Conservation (phyloP, 2,888 invertebrate species). For the Agriopis leucophaearia region DNA sequence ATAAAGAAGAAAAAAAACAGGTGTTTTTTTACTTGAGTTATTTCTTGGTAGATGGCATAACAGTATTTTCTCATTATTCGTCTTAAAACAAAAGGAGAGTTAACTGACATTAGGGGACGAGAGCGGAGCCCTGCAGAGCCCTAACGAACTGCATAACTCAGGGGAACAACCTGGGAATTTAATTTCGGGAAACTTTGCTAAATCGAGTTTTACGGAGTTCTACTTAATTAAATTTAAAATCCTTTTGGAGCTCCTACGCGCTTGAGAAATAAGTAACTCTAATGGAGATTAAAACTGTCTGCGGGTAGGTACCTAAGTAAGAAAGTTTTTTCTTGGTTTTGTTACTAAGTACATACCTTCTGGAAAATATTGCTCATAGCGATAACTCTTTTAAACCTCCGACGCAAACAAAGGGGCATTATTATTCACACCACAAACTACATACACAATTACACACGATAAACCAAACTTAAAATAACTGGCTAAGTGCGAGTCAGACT, state of each 20-base stretch:
- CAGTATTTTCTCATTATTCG: not conserved
- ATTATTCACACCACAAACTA: no score
- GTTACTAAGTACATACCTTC: no score
- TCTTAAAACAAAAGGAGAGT: slow-evolving; percentile 1
- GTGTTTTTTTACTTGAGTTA: no score
- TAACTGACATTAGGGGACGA: not conserved
- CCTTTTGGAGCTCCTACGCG: slow-evolving; percentile 11
- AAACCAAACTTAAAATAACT: no score
- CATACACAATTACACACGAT: no score
- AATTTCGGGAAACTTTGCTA: slow-evolving; percentile 23
- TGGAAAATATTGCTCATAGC: no score
- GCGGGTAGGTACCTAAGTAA: no score
- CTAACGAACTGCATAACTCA: slow-evolving; percentile 40
- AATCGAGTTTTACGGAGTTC: slow-evolving; percentile 24
- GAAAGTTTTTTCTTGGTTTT: no score
- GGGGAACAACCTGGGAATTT: slow-evolving; percentile 26
- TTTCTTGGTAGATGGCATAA: not conserved
- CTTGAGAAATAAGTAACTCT: not conserved
- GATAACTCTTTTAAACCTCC: no score
- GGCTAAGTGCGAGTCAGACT: no score
- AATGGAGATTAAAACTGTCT: not conserved
- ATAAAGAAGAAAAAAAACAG: no score
- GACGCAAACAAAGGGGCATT: no score
- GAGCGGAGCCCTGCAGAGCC: slow-evolving; percentile 12
- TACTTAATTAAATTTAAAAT: slow-evolving; percentile 31